Percentiles rank a stretch among this genome's conserved stretches.
Conservation (phyloP, 2,113 vertebrate genomes). For the Neopipo cinnamomea region DNA sequence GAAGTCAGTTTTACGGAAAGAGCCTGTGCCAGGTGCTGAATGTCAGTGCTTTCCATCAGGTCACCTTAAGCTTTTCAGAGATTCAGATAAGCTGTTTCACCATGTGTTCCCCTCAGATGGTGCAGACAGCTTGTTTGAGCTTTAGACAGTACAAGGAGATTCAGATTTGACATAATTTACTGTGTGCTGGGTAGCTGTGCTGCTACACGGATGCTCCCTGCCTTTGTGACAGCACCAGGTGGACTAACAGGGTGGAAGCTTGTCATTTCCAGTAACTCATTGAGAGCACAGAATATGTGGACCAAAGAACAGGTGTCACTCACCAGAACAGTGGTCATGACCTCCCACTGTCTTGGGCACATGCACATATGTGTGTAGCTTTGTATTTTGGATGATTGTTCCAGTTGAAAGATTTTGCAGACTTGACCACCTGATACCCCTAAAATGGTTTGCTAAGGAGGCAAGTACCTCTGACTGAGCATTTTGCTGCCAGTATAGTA, state of each 20-base stretch:
- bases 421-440: not conserved
- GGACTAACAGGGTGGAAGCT: not conserved
- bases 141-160: not conserved
- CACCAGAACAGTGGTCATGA: not conserved
- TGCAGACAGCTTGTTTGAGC: conserved; percentile 20
- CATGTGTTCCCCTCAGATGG: conserved; percentile 39
- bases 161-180: not conserved
- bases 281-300: not conserved
- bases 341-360: not conserved
- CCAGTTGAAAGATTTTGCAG: not conserved
- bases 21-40: conserved; percentile 14
- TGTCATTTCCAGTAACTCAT: not conserved
- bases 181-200: not conserved
- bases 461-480: not conserved
- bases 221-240: not conserved
- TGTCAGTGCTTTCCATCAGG: not conserved
- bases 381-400: not conserved
- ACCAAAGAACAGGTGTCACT: not conserved
- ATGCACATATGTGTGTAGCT: not conserved
- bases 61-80: not conserved
- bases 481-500: not conserved
- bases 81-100: conserved; percentile 13
- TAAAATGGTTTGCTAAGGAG: not conserved
- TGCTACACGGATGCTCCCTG: not conserved
- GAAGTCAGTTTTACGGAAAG: not conserved